Base-by-base conservation (phyloP, 2,797 vertebrate genomes). In the Coreius guichenoti region DNA sequence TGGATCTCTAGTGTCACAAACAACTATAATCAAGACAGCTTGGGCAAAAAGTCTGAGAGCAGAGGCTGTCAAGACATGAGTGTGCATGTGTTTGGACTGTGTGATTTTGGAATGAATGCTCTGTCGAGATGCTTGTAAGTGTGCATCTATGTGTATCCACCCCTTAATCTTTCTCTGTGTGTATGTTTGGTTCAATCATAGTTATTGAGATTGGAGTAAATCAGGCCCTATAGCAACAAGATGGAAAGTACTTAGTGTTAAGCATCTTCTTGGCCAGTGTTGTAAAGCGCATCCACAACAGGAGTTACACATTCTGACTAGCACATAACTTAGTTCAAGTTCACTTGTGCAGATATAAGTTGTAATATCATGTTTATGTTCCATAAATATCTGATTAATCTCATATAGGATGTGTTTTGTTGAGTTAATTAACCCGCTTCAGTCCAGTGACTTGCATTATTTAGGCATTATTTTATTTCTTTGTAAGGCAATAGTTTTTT, bases 21-120 rank as follows among this genome's bases (percentile, higher is more conserved):
- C 5, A 51, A 84, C 80, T 81, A 85, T 91, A 93, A 93, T 92
- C 89, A 93, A 91, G 91, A 90, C 87, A 90, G 90, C 91, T 89
- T 67, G 84, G 74, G 86, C 39, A 76, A 90, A 91, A 88, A 78
- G 87, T 86, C 82, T 33, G 74, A 87, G 84, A 90, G 88, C 90
- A 63, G 14, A 77, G 39, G 54, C 43, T 81, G 84, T 81, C 82
- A 77, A 78, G 36, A 70, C 29, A 49, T 67, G 45, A 45, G 49
- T 33, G 16, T 75, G 58, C n/a, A 39, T 63, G 73, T 75, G 75
- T 81, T 75, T n/a, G 11, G 2, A 39, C 33, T 73, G 16, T n/a
- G 1, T 54, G 61, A 29, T 51, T 69, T 77, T 16, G 36, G 74
- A 78, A 84, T 9, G 33, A 17, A 65, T 65, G 16, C 29, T 16